phyloP scores from a whole-genome alignment of 1,140 invertebrate genomes.

The Drosophila rhopaloa region DNA sequence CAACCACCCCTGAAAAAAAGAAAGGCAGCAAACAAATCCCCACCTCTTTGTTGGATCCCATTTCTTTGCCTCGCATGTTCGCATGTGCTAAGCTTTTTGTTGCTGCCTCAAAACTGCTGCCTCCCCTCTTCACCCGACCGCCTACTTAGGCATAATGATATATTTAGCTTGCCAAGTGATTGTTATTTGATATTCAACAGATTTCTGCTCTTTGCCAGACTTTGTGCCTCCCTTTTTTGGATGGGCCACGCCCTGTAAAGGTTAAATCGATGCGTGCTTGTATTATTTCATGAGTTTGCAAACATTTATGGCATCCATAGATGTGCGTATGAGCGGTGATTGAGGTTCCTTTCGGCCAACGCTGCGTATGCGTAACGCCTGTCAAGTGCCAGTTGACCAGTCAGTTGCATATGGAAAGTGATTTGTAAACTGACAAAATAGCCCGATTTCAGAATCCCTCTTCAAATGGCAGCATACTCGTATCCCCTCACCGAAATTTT shows the following conservation, averaged over 20 bases:
- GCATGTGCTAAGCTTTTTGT: slow-evolving; percentile 56
- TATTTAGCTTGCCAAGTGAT: slow-evolving; percentile 83
- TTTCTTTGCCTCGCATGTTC: slow-evolving; percentile 30
- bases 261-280: slow-evolving; percentile 66
- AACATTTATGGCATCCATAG: slow-evolving; percentile 16
- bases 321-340: not conserved
- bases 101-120: slow-evolving; percentile 24
- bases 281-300: slow-evolving; percentile 67
- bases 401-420: slow-evolving; percentile 16
- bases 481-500: not conserved
- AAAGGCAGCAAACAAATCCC: slow-evolving; percentile 40
- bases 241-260: slow-evolving; percentile 32
- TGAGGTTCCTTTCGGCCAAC: slow-evolving; percentile 15
- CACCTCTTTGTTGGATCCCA: not conserved
- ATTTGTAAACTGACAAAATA: slow-evolving; percentile 42
- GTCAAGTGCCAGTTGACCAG: slow-evolving; percentile 16
- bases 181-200: slow-evolving; percentile 84
- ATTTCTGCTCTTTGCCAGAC: slow-evolving; percentile 54
- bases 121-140: slow-evolving; percentile 36
- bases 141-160: slow-evolving; percentile 83
- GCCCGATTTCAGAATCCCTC: slow-evolving; percentile 1
- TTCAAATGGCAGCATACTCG: slow-evolving; percentile 1
- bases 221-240: slow-evolving; percentile 23
- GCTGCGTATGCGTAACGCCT: slow-evolving; percentile 64
- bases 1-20: slow-evolving; percentile 38